These are phyloP conservation scores for Nylanderia fulva DNA, from an alignment of 1,140 invertebrate genomes.

Conservation along the genomic window DNA sequence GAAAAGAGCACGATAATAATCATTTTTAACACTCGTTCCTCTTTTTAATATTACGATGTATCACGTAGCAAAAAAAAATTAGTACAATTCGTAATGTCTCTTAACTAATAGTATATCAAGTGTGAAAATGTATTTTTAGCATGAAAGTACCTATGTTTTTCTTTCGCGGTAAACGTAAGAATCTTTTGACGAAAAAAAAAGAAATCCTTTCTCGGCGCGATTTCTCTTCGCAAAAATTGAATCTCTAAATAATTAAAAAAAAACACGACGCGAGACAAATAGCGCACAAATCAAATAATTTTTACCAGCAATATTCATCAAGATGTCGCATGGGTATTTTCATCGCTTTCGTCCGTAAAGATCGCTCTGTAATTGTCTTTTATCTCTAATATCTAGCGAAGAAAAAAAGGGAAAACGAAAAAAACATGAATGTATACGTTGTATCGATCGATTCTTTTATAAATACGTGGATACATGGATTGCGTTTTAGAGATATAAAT, in stretches of 20 bases:
- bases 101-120: constrained; percentile 18
- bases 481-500: constrained; percentile 47
- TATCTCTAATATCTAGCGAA: constrained; percentile 51
- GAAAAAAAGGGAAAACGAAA: constrained; percentile 41
- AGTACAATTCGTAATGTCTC: constrained; percentile 45
- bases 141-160: constrained; percentile 55
- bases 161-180: neutral
- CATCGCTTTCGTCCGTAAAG: constrained; percentile 30
- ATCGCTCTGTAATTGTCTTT: constrained; percentile 36
- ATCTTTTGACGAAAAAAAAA: constrained; percentile 16
- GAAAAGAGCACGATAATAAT: constrained; percentile 31
- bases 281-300: constrained; percentile 4
- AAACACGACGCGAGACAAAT: neutral
- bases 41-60: constrained; percentile 47
- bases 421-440: constrained; percentile 48
- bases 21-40: constrained; percentile 35
- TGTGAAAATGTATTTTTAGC: constrained; percentile 42
- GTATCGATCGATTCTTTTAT: constrained; percentile 37
- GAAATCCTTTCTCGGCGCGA: neutral
- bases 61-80: constrained; percentile 28
- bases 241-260: neutral
- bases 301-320: constrained; percentile 36
- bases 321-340: constrained; percentile 51
- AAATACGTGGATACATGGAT: constrained; percentile 36
- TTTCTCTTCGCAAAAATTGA: constrained; percentile 21